Evolutionary conservation across 2,888 invertebrate genomes (phyloP).

Genomic region (Lingula anatina): DNA sequence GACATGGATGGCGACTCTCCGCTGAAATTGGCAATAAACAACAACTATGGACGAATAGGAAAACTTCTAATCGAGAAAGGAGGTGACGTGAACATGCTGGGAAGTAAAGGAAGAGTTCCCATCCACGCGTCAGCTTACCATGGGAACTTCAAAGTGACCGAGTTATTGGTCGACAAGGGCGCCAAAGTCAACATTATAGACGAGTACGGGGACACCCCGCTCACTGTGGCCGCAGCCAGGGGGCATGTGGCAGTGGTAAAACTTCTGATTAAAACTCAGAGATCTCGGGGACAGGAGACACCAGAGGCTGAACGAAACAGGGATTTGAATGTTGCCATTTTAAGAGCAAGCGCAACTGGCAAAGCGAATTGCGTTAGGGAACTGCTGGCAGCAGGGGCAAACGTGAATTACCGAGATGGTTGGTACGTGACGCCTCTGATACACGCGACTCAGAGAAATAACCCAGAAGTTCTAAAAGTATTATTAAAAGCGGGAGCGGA

Average conservation of each 20-base stretch:
- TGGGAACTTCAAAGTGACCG: neutral
- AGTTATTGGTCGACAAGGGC: constrained; percentile 8
- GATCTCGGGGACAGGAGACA: too few species aligned
- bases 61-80: constrained; percentile 10
- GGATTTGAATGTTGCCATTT: too few species aligned
- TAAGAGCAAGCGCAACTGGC: too few species aligned
- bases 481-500: constrained; percentile 3
- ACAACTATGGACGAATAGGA: constrained; percentile 13
- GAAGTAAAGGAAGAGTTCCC: constrained; percentile 15
- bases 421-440: constrained; percentile 7
- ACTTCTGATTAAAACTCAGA: constrained; percentile 5
- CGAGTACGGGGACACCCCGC: constrained; percentile 10
- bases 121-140: constrained; percentile 18
- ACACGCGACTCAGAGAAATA: constrained; percentile 4
- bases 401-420: constrained; percentile 4
- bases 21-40: constrained; percentile 18
- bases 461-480: neutral
- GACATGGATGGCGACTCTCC: constrained; percentile 23
- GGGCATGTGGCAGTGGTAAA: constrained; percentile 6
- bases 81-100: constrained; percentile 12
- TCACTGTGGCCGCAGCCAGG: constrained; percentile 9
- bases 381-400: too few species aligned
- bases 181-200: constrained; percentile 7
- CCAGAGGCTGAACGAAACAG: too few species aligned
- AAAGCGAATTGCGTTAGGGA: too few species aligned